Percentiles rank a stretch among this genome's conserved stretches.
Conservation (phyloP, 2,797 vertebrate genomes). For the Cuniculus paca region DNA sequence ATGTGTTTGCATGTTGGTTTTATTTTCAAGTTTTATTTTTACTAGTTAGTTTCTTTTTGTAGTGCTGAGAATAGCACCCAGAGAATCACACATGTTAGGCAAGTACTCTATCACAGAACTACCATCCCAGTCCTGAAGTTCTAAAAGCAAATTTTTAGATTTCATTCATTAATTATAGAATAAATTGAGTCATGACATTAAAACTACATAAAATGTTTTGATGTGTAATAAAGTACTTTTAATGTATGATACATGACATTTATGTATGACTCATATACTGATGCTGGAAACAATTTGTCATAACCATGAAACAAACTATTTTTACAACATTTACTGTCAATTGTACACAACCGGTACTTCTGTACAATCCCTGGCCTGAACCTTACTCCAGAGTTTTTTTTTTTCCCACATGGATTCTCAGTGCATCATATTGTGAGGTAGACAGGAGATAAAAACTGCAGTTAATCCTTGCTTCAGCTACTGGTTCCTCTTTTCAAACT, state of each 20-base stretch:
- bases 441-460: neutral
- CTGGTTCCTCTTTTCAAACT: neutral
- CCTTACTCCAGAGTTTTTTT: neutral
- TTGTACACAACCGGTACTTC: no score
- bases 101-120: neutral
- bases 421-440: neutral
- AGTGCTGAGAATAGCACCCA: neutral
- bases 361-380: neutral
- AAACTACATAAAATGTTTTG: neutral
- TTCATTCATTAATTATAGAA: neutral
- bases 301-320: conserved; percentile 1
- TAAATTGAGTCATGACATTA: neutral
- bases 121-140: neutral
- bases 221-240: neutral
- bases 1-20: neutral
- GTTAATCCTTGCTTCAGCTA: neutral
- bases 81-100: neutral
- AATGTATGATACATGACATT: neutral
- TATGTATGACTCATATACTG: neutral
- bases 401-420: neutral
- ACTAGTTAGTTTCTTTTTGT: neutral
- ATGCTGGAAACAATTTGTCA: neutral
- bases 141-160: conserved; percentile 6
- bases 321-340: neutral
- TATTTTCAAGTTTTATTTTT: neutral